Conservation (phyloP, 2,888 invertebrate genomes). For the Platynereis dumerilii region DNA sequence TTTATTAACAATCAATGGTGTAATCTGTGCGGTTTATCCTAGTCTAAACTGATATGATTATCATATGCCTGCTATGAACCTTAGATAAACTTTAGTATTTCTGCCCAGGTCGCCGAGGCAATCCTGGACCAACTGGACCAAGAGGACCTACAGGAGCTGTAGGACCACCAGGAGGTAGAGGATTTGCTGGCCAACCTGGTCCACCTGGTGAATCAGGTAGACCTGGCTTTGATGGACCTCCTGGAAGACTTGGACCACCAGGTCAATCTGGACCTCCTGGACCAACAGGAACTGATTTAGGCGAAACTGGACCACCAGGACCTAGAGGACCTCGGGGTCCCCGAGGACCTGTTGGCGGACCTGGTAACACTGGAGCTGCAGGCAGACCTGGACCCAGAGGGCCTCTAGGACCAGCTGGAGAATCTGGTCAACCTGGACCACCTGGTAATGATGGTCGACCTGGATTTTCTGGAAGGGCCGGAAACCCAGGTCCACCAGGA, state of each 20-base stretch:
- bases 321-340: constrained; percentile 20
- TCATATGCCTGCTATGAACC: too few species aligned
- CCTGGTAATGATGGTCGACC: constrained; percentile 13
- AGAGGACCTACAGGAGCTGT: constrained; percentile 24
- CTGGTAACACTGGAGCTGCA: constrained; percentile 22
- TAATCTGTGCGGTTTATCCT: too few species aligned
- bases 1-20: too few species aligned
- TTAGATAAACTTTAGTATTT: too few species aligned
- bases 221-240: constrained; percentile 24
- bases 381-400: constrained; percentile 22
- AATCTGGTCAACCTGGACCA: constrained; percentile 11
- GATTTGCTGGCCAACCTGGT: constrained; percentile 6
- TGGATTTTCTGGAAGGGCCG: constrained; percentile 29
- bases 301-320: constrained; percentile 19
- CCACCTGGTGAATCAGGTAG: neutral
- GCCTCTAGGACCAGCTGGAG: neutral
- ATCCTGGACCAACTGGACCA: constrained; percentile 15
- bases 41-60: too few species aligned
- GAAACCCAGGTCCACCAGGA: constrained; percentile 23
- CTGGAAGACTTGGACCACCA: constrained; percentile 6
- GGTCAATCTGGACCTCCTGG: constrained; percentile 16
- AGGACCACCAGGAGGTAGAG: constrained; percentile 15
- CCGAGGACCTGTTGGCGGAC: constrained; percentile 14
- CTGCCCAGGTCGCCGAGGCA: neutral
- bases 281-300: constrained; percentile 9